phyloP scores from a whole-genome alignment of 2,888 invertebrate species.

The Leptinotarsa rubiginosa region DNA sequence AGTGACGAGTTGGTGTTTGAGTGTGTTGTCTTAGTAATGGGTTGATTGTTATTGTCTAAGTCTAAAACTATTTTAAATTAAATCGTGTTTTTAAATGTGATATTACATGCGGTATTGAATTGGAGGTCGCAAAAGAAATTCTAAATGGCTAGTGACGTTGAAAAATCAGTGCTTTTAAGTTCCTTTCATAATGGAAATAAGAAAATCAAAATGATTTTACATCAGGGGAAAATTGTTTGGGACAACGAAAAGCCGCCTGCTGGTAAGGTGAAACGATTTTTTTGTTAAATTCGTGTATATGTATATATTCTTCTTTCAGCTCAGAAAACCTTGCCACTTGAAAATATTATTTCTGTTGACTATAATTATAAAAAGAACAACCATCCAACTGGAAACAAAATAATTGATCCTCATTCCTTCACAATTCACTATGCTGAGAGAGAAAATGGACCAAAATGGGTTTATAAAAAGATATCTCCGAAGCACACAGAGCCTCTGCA shows the following conservation, averaged over 20 bases:
- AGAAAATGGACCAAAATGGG: constrained; percentile 71
- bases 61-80: background rate
- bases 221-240: constrained; percentile 74
- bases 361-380: constrained; percentile 65
- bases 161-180: constrained; percentile 61
- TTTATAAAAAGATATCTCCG: constrained; percentile 70
- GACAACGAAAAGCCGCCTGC: constrained; percentile 71
- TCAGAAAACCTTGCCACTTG: constrained; percentile 69
- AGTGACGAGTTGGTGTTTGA: background rate
- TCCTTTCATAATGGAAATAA: constrained; percentile 74
- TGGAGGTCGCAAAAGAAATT: constrained; percentile 31
- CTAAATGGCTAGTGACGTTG: constrained; percentile 55
- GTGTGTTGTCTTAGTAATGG: constrained; percentile 10
- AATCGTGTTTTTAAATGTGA: constrained; percentile 12
- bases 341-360: constrained; percentile 70
- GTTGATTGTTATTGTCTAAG: background rate
- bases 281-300: no score
- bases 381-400: constrained; percentile 61
- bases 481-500: constrained; percentile 72
- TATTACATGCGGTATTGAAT: background rate
- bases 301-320: constrained; percentile 61
- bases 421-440: constrained; percentile 74
- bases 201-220: constrained; percentile 73
- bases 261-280: constrained; percentile 53
- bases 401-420: constrained; percentile 67